A percentile compares a stretch with the other conserved stretches of the same genome.
These are phyloP conservation scores for Ardeotis arabs DNA, from an alignment of 2,113 vertebrate genomes.

Conservation along the genomic window DNA sequence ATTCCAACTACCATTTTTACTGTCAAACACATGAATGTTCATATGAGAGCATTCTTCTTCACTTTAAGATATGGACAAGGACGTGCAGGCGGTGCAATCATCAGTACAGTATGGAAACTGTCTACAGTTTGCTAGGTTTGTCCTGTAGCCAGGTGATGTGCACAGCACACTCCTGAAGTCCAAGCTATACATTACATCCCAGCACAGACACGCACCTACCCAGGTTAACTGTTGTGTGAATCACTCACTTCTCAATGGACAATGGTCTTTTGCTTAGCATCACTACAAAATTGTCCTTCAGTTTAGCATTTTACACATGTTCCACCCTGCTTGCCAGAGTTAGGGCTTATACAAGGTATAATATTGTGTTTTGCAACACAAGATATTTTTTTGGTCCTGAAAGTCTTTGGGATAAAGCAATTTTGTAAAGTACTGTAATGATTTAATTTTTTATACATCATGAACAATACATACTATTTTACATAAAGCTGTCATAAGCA, in stretches of 20 bases:
- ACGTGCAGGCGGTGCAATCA: neutral
- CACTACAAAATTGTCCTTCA: neutral
- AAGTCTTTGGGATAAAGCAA: neutral
- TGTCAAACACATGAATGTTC: neutral
- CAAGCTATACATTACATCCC: neutral
- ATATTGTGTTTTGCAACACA: neutral
- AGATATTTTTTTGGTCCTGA: neutral
- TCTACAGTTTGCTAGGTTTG: neutral
- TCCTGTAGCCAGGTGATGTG: neutral
- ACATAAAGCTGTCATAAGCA: neutral
- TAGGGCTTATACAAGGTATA: neutral
- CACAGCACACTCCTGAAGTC: neutral
- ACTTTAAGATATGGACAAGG: neutral
- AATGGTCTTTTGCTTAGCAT: neutral
- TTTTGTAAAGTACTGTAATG: neutral
- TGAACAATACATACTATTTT: neutral
- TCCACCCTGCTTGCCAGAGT: neutral
- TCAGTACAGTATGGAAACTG: neutral
- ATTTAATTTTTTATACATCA: neutral
- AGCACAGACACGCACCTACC: neutral
- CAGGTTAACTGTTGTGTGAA: neutral
- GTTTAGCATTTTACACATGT: neutral
- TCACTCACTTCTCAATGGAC: too few relatives aligned
- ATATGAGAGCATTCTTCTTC: neutral
- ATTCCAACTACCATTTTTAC: neutral